A percentile compares a stretch with the other conserved stretches of the same genome.
Evolutionary conservation across 2,113 vertebrate species (phyloP).

Genomic region (Rhinogobius similis): DNA sequence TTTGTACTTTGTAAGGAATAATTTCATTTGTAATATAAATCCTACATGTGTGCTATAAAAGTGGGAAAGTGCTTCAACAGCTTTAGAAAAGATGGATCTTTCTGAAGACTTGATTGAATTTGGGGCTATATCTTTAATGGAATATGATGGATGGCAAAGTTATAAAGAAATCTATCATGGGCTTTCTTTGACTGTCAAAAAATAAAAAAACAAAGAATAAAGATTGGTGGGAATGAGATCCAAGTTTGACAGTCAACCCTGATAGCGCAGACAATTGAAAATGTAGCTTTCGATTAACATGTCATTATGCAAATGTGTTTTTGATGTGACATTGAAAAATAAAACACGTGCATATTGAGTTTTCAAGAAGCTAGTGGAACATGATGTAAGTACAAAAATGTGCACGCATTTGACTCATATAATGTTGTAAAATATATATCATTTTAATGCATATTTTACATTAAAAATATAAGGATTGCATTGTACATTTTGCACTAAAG

Average conservation of each 20-base stretch:
- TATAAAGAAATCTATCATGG: background rate
- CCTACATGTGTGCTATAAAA: background rate
- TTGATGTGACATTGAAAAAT: conserved; percentile 23
- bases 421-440: background rate
- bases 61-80: background rate
- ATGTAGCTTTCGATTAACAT: conserved; percentile 1
- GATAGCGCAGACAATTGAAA: conserved; percentile 11
- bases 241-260: conserved; percentile 27
- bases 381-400: background rate
- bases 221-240: conserved; percentile 18
- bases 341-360: background rate
- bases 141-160: background rate
- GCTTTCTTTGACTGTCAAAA: background rate
- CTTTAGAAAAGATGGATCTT: background rate
- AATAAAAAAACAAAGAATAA: background rate
- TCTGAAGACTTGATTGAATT: conserved; percentile 6
- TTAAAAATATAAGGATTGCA: too few relatives aligned
- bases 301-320: conserved; percentile 11
- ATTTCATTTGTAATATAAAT: background rate
- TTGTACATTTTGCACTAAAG: too few relatives aligned
- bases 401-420: background rate
- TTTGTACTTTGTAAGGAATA: background rate
- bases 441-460: too few relatives aligned
- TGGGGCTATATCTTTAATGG: background rate
- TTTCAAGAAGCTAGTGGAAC: background rate